Conservation (phyloP, 2,113 vertebrate species). For the Martes martes region DNA sequence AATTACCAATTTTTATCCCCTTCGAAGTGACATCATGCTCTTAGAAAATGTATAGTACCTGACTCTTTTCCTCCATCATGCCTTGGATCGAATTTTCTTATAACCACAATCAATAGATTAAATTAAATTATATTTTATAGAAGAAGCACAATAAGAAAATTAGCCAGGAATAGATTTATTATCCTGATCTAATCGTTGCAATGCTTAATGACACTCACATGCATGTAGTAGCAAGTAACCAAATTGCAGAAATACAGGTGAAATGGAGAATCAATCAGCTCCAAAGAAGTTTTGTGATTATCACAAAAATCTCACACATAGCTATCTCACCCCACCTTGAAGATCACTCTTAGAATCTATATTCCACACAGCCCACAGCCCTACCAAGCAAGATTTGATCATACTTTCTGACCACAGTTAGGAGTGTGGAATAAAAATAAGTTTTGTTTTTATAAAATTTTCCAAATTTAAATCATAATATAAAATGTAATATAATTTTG, state of each 20-base stretch:
- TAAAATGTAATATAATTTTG: slow-evolving; percentile 17
- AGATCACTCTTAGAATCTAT: neutral
- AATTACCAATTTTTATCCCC: neutral
- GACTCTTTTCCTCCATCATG: neutral
- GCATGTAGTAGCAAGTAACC: neutral
- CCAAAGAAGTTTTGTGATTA: neutral
- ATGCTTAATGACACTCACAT: neutral
- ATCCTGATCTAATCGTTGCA: neutral
- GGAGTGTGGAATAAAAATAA: neutral
- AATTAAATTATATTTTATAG: slow-evolving; percentile 6
- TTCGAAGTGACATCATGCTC: neutral
- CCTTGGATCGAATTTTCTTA: neutral
- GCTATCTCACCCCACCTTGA: neutral
- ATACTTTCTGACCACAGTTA: neutral
- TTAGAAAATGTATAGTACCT: neutral
- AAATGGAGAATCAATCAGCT: neutral
- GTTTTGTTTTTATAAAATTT: neutral
- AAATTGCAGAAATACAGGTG: neutral
- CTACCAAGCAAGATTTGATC: neutral
- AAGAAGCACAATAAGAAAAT: neutral
- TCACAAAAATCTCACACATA: neutral
- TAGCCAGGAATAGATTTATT: neutral
- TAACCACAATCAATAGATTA: neutral
- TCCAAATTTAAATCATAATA: neutral
- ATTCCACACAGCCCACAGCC: neutral